A percentile compares a stretch with the other conserved stretches of the same genome.
These are phyloP conservation scores for Kryptolebias marmoratus DNA, from an alignment of 2,113 vertebrate genomes.

Conservation along the genomic window DNA sequence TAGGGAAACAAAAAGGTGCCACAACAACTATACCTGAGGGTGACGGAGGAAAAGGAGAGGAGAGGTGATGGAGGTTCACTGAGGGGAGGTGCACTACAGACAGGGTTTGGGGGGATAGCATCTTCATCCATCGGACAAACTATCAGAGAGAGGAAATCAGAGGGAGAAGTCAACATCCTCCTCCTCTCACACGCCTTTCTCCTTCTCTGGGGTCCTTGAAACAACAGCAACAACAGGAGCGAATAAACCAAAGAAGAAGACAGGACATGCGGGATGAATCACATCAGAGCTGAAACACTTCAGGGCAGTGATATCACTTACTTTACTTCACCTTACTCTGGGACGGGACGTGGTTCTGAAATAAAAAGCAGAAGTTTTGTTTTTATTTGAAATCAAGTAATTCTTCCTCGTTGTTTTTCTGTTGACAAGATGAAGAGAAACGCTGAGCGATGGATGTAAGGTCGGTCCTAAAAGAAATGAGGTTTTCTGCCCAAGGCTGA, in stretches of 20 bases:
- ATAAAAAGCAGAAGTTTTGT: background rate
- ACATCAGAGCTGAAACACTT: constrained; percentile 17
- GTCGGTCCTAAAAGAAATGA: too few species aligned
- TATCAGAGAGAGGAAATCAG: constrained; percentile 64
- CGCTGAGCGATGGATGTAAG: too few species aligned
- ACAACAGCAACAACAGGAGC: constrained; percentile 45
- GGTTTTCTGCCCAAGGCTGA: too few species aligned
- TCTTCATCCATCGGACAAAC: constrained; percentile 75
- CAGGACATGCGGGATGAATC: constrained; percentile 38
- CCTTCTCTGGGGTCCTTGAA: constrained; percentile 52
- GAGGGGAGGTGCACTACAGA: constrained; percentile 67
- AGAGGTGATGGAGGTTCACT: constrained; percentile 58
- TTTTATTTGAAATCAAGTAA: too few species aligned
- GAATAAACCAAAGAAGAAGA: constrained; percentile 7
- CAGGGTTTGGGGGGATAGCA: constrained; percentile 57
- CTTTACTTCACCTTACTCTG: constrained; percentile 22
- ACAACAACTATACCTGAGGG: constrained; percentile 76
- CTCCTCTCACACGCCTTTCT: constrained; percentile 27
- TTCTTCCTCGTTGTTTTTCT: too few species aligned
- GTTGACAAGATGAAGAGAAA: too few species aligned
- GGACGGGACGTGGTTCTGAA: constrained; percentile 20
- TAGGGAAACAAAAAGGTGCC: constrained; percentile 44
- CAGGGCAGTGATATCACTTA: background rate
- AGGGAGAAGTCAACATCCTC: constrained; percentile 73
- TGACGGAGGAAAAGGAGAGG: constrained; percentile 62